These are phyloP conservation scores for Centropus unirufus DNA, from an alignment of 2,113 vertebrate genomes.

Conservation along the genomic window DNA sequence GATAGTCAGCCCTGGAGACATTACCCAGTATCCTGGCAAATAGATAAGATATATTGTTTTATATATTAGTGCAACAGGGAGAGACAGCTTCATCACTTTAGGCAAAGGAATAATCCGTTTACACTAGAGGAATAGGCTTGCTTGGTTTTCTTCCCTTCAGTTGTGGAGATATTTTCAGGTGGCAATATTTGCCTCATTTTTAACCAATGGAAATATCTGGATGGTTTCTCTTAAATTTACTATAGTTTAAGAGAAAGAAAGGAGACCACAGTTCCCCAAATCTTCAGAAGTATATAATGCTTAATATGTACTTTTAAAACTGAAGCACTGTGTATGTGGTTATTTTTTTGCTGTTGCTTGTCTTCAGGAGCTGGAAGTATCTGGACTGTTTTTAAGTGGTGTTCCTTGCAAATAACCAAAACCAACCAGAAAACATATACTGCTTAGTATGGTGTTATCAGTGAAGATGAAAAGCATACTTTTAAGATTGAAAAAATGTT, in stretches of 20 bases:
- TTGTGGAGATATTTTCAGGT: slow-evolving; percentile 13
- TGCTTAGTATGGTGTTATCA: neutral
- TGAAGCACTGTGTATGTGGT: neutral
- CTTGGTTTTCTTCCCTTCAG: slow-evolving; percentile 4
- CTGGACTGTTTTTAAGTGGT: neutral
- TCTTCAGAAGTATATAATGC: neutral
- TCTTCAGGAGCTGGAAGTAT: neutral
- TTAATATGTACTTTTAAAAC: neutral
- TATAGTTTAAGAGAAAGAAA: neutral
- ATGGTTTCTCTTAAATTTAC: neutral
- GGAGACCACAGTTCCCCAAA: slow-evolving; percentile 34
- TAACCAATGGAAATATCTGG: neutral
- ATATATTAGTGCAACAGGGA: slow-evolving; percentile 19
- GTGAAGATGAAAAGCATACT: neutral
- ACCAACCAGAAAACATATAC: neutral
- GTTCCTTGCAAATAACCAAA: neutral
- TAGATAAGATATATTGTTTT: slow-evolving; percentile 29
- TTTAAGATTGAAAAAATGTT: neutral
- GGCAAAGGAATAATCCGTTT: slow-evolving; percentile 37
- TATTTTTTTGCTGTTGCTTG: neutral
- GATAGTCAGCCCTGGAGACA: slow-evolving; percentile 43
- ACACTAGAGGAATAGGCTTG: neutral
- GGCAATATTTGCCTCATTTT: neutral
- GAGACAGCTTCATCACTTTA: slow-evolving; percentile 28
- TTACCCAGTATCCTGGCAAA: slow-evolving; percentile 18